Evolutionary conservation across 2,113 vertebrate genomes (phyloP).

Genomic region (Aix galericulata): DNA sequence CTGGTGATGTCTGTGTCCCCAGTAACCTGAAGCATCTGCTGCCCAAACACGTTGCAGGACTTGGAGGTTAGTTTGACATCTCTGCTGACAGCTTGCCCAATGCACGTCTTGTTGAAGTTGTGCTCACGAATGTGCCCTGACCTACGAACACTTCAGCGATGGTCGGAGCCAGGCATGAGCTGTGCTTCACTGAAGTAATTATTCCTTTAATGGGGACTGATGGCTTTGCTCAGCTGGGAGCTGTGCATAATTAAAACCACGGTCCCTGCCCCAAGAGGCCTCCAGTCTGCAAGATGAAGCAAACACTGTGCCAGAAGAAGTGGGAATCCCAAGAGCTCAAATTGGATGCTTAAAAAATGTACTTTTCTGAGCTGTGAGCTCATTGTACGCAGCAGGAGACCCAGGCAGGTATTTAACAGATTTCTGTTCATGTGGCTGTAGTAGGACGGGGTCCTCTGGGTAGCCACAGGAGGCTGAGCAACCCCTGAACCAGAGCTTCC

Average conservation of each 20-base stretch:
- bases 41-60: neutral
- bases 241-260: constrained; percentile 60
- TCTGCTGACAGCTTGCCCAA: neutral
- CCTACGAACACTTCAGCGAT: neutral
- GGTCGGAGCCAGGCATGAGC: constrained; percentile 48
- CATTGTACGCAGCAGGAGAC: neutral
- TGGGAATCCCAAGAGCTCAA: neutral
- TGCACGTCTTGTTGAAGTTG: neutral
- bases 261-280: constrained; percentile 49
- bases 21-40: neutral
- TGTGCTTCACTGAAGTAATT: constrained; percentile 60
- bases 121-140: constrained; percentile 18
- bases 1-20: neutral
- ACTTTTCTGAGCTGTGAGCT: neutral
- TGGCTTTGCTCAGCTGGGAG: constrained; percentile 54
- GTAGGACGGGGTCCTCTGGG: neutral
- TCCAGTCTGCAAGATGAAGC: constrained; percentile 40
- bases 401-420: neutral
- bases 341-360: neutral
- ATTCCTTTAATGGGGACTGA: constrained; percentile 56
- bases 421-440: neutral
- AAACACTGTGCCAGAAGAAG: constrained; percentile 32
- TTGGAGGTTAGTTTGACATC: neutral
- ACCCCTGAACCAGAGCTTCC: neutral
- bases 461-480: neutral